phyloP scores from a whole-genome alignment of 2,113 vertebrate species.

The Alexandromys fortis region DNA sequence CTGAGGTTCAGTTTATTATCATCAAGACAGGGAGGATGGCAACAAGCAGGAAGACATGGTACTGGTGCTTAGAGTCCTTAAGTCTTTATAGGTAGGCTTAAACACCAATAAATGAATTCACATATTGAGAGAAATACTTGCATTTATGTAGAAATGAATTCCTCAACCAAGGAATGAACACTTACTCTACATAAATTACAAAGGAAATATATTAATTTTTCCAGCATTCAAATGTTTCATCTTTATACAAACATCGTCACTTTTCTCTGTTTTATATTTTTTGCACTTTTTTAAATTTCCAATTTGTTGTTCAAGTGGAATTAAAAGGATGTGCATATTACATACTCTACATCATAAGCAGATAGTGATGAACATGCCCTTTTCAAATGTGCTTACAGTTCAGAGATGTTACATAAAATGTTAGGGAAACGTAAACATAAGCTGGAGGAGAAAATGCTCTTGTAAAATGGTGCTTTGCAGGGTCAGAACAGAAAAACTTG shows the following conservation, averaged over 20 bases:
- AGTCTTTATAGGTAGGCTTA: neutral
- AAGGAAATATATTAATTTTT: slow-evolving; percentile 9
- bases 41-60: neutral
- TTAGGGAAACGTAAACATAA: neutral
- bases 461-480: slow-evolving; percentile 17
- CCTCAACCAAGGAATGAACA: neutral
- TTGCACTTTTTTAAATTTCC: neutral
- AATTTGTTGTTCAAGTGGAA: neutral
- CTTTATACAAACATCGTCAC: neutral
- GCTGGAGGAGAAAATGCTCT: neutral
- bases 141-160: slow-evolving; percentile 27
- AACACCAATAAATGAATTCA: neutral
- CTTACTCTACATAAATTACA: slow-evolving; percentile 21
- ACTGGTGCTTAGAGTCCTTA: neutral
- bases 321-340: neutral
- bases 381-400: neutral
- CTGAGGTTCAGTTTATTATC: neutral
- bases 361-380: neutral
- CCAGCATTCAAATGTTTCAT: slow-evolving; percentile 15
- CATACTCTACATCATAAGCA: neutral
- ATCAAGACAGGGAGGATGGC: neutral
- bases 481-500: neutral
- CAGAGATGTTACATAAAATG: neutral
- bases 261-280: neutral
- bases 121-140: neutral